Evolutionary conservation across 1,140 invertebrate genomes (phyloP), one percentile per base, ranked within the genome.

Genomic region (Wasmannia auropunctata): DNA sequence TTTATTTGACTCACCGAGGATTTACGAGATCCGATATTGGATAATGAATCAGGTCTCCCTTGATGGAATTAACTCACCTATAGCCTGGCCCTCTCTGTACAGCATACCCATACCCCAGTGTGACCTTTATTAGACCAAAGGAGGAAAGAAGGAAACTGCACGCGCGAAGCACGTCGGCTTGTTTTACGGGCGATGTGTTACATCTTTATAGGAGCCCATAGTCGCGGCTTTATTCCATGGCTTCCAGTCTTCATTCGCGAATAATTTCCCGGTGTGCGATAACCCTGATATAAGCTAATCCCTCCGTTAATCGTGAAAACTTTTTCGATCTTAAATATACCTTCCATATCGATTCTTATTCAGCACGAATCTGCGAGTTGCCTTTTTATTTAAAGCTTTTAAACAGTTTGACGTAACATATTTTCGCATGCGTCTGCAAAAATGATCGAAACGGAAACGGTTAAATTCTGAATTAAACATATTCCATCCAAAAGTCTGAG

Each of bases 11-110:
- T 86, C 88, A 74, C 80, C 63, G 77, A 63, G 85, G 85, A 95
- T 95, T 95, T 95, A 93, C 91, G 94, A 76, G 83, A 87, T 63
- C 88, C 92, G 90, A 95, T 95, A 95, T 95, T 95, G 94, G 94
- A 94, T 94, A 95, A 95, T 95, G 94, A 95, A 95, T 95, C 95
- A 95, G 94, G 93, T 88, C 88, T 90, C 93, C 89, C 93, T 92
- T 95, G 94, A 95, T 95, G 91, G 90, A 95, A 95, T 95, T 95
- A 95, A 94, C 91, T 93, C 83, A 90, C 86, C 91, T 92, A 91
- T 91, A 87, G 88, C 87, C 46, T 72, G 79, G 72, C 85, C 84
- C 84, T 86, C 79, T 25, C 14, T 34, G 37, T 86, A 83, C 63
- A 54, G 11, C 25, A 25, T 46, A 49, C 22, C 51, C 25, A 34